Base-by-base conservation (phyloP, 1,140 invertebrate genomes). In the Melanaphis sacchari region DNA sequence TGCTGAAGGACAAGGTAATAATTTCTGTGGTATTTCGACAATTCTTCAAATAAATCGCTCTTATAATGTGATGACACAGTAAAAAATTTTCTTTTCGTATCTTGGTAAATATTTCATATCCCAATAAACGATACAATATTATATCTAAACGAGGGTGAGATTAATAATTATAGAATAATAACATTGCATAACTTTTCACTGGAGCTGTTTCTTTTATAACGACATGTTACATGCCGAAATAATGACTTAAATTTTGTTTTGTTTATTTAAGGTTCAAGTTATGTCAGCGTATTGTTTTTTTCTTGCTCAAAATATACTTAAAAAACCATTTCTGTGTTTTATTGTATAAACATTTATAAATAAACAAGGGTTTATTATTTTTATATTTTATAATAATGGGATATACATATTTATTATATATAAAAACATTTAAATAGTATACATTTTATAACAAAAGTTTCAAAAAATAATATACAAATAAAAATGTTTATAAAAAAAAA, bases 1-100 rank as follows among this genome's bases (percentile, higher is more conserved):
- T 36, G 46, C 91, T 38, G 91, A 93, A 15, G 59, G 59, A 81
- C 90, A 92, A 92, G 91, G 91, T 93, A 93, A 66, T 66, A 5
- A 84, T 54, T 93, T 85, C 41, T 18, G 5, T 26, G 88, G 43
- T 36, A 26, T 52, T 89, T 38, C n/a, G 36, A 52, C 5, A 52
- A 52, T 21, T 43, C 9, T 85, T 85, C 4, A 18, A 43, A 43
- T 85, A 43, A 43, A 15, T 85, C 40, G 21, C 0, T 36, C 15
- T 82, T 38, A 38, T 26, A 11, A 9, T n/a, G n/a, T n/a, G 22
- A 81, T 81, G n/a, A 3, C n/a, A 36, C 7, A 36, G 7, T 59
- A 59, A 3, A 5, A 11, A 21, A 26, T 40, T 84, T 84, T 43
- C 3, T 85, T 15, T 43, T 31, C 4, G 9, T 40, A 41, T 41